These are phyloP conservation scores for Deladenus siricidicola DNA, from an alignment of 2,888 invertebrate species.

Conservation along the genomic window DNA sequence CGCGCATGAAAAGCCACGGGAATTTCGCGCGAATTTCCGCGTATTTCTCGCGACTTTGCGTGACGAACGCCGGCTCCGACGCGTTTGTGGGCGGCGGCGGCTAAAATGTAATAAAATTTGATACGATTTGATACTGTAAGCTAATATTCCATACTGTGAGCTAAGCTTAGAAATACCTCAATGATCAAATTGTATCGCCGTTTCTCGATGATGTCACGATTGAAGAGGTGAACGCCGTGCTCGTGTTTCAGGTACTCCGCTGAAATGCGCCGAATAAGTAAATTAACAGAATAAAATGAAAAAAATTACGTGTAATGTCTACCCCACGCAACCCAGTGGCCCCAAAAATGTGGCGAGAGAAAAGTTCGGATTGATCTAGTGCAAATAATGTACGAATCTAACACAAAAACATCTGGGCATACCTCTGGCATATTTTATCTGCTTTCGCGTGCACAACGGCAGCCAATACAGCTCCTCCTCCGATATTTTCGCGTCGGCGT, in stretches of 20 bases:
- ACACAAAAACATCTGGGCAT: not conserved
- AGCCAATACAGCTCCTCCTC: constrained; percentile 1
- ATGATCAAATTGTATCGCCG: constrained; percentile 3
- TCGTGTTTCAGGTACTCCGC: constrained; percentile 4
- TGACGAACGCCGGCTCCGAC: constrained; percentile 15
- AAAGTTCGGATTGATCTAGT: not conserved
- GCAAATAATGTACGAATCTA: not conserved
- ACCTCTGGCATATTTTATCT: constrained; percentile 2
- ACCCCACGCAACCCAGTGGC: not conserved
- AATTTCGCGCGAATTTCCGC: constrained; percentile 6
- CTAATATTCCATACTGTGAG: not conserved
- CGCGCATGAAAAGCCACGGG: constrained; percentile 15
- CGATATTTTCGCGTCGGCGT: not conserved
- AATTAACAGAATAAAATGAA: no score
- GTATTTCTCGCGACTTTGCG: constrained; percentile 1
- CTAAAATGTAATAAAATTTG: not conserved
- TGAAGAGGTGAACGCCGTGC: constrained; percentile 2
- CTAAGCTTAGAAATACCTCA: constrained; percentile 2
- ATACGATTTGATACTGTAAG: not conserved
- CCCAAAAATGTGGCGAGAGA: not conserved
- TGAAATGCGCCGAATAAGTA: no score
- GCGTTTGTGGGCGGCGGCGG: constrained; percentile 3
- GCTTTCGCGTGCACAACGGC: not conserved
- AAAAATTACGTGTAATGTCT: no score
- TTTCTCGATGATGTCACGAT: constrained; percentile 3